Evolutionary conservation across 2,797 vertebrate species (phyloP), one percentile per base, ranked within the genome.

Genomic region (Etheostoma nigrum): DNA sequence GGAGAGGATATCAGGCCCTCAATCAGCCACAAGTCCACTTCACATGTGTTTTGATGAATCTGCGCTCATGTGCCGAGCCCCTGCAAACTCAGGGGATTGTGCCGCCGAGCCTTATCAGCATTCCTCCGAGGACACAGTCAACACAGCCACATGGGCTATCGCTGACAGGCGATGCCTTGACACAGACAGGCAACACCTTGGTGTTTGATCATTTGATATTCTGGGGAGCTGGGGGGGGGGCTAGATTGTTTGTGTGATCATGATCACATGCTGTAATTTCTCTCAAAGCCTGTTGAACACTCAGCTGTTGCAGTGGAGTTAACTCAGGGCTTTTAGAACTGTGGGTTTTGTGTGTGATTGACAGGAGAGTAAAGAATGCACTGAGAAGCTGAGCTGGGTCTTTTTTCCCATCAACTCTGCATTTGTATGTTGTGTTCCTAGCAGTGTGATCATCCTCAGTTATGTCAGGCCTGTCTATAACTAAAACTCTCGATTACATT

Each of bases 31-130:
- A 65, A 86, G 84, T 91, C 86, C 83, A 85, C 87, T 85, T 90
- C 89, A 90, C 91, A 92, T 90, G 78, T 92, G 91, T 93, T 93
- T 87, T 85, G 84, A 92, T 87, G 88, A 88, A 92, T 89, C 84
- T 87, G 71, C 10, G 68, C 86, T 89, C 79, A 83, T 82, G 88
- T 75, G 85, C 78, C 47, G 73, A 88, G 84, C 78, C 81, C 79
- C 63, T 30, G 70, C 58, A 14, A 85, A 82, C 86, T 82, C 83
- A 55, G 73, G 74, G 84, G 84, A 86, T 85, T 65, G 27, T 10
- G 62, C 87, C n/a, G 40, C 84, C 19, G 54, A 87, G 86, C 81
- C 86, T 93, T 91, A 92, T 93, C 91, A 67, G 88, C 72, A 82
- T 86, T 91, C 89, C 87, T 88, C 74, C 9, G 79, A 84, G 89